Percentiles rank a stretch among this genome's conserved stretches.
phyloP scores from a whole-genome alignment of 2,888 invertebrate species.

The Drosophila barbarae region DNA sequence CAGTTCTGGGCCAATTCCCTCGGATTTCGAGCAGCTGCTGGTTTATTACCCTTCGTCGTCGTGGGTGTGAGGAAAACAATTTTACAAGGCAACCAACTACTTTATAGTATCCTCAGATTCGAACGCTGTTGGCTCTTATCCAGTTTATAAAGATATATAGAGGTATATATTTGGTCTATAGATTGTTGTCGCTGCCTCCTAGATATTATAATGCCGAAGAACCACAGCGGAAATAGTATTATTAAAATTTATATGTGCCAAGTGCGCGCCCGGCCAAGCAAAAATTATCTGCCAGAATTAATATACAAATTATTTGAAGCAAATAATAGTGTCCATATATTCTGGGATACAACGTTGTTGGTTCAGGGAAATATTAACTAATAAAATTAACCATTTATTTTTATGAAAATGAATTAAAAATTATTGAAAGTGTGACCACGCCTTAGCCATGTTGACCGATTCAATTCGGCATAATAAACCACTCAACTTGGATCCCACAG shows the following conservation, averaged over 20 bases:
- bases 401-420: neutral
- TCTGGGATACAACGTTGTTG: conserved; percentile 12
- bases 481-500: conserved; percentile 32
- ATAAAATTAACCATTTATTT: neutral
- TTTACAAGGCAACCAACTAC: conserved; percentile 65
- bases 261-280: conserved; percentile 40
- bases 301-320: conserved; percentile 22
- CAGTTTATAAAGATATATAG: conserved; percentile 20
- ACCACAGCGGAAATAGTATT: conserved; percentile 57
- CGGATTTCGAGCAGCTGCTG: conserved; percentile 36
- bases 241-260: conserved; percentile 60
- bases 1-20: conserved; percentile 40
- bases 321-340: conserved; percentile 14
- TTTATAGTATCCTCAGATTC: conserved; percentile 53
- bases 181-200: conserved; percentile 15
- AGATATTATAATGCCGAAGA: conserved; percentile 35
- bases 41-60: conserved; percentile 56
- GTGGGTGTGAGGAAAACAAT: conserved; percentile 65
- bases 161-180: conserved; percentile 18
- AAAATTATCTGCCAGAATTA: conserved; percentile 20
- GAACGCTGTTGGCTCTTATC: conserved; percentile 52
- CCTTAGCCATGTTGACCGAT: conserved; percentile 25
- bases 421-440: conserved; percentile 29
- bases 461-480: conserved; percentile 26
- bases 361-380: neutral